phyloP scores from a whole-genome alignment of 1,140 invertebrate genomes.

The Caerostris extrusa region DNA sequence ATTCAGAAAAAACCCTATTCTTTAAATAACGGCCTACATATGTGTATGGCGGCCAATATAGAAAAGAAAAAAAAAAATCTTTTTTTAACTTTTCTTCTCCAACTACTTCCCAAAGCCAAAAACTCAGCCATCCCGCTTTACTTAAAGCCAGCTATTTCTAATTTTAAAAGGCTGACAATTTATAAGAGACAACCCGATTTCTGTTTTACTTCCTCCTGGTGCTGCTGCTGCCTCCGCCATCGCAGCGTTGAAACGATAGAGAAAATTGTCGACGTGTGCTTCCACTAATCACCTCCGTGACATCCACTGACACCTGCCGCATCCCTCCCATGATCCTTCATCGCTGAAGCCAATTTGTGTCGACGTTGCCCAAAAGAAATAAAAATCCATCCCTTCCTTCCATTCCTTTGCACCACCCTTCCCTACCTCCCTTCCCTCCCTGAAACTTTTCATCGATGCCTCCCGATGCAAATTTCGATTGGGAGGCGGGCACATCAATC shows the following conservation, averaged over 20 bases:
- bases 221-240: not conserved
- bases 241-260: not conserved
- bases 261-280: slow-evolving; percentile 66
- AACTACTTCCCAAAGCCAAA: not conserved
- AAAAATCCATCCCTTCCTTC: not conserved
- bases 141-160: slow-evolving; percentile 38
- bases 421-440: not conserved
- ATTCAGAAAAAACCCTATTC: no score
- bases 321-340: slow-evolving; percentile 63
- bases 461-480: slow-evolving; percentile 59
- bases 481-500: not conserved
- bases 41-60: no score
- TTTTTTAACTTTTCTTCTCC: not conserved
- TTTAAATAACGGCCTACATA: no score
- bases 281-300: slow-evolving; percentile 72
- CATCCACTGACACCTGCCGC: slow-evolving; percentile 57
- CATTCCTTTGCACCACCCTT: not conserved
- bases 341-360: slow-evolving; percentile 72
- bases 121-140: not conserved
- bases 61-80: not conserved
- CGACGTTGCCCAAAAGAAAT: slow-evolving; percentile 43
- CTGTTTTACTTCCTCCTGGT: slow-evolving; percentile 11
- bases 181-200: slow-evolving; percentile 22
- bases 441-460: slow-evolving; percentile 2
- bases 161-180: slow-evolving; percentile 48